Evolutionary conservation across 2,797 vertebrate species (phyloP).

Genomic region (Sebastes hubbsi): DNA sequence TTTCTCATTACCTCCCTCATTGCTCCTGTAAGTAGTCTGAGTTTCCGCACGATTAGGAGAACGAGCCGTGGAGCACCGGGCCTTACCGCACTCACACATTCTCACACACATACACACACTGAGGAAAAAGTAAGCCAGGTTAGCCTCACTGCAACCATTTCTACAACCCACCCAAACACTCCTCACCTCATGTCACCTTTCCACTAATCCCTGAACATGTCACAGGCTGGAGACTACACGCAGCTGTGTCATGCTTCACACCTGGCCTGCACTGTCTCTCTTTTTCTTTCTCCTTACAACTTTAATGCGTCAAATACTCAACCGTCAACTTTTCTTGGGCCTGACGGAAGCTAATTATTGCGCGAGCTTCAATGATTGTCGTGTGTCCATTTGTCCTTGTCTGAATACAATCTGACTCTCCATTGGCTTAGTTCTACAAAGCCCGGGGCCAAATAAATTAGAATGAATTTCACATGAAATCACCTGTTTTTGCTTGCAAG

Average conservation of each 20-base stretch:
- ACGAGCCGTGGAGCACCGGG: conserved; percentile 70
- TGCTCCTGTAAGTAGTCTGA: conserved; percentile 87
- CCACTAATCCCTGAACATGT: conserved; percentile 62
- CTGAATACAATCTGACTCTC: conserved; percentile 61
- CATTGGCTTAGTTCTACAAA: conserved; percentile 49
- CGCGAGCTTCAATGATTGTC: conserved; percentile 64
- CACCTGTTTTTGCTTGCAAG: conserved; percentile 42
- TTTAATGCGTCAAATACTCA: conserved; percentile 61
- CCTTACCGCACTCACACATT: conserved; percentile 23
- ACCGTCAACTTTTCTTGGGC: conserved; percentile 57
- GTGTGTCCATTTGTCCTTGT: conserved; percentile 67
- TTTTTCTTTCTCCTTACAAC: conserved; percentile 21
- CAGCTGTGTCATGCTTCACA: conserved; percentile 38
- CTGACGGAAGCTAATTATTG: conserved; percentile 78
- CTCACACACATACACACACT: neutral
- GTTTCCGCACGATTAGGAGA: conserved; percentile 84
- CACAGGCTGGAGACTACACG: conserved; percentile 30
- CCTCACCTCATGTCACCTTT: conserved; percentile 41
- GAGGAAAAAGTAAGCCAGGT: conserved; percentile 18
- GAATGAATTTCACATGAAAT: conserved; percentile 55
- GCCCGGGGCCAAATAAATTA: conserved; percentile 61
- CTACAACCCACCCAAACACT: conserved; percentile 18
- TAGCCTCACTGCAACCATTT: conserved; percentile 28
- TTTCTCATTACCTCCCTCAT: conserved; percentile 89
- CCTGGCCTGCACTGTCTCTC: conserved; percentile 15